Evolutionary conservation across 2,888 invertebrate species (phyloP).

Genomic region (Boloria selene): DNA sequence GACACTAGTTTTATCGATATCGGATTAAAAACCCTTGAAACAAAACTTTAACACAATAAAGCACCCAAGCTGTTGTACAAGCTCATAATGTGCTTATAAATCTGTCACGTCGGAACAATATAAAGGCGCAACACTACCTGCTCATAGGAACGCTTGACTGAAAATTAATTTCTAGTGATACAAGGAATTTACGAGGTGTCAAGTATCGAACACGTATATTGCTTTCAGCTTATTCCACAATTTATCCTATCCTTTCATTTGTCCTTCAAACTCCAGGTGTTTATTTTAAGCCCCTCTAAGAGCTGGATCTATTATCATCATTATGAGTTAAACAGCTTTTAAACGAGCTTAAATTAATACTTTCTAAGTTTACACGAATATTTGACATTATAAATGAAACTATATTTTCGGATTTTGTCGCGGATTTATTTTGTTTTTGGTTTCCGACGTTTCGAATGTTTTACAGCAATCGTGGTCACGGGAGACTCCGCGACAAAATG

Average conservation of each 20-base stretch:
- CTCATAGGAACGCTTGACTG: conserved; percentile 27
- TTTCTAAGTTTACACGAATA: too few species aligned
- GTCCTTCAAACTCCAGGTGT: not conserved
- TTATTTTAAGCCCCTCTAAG: not conserved
- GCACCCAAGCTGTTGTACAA: conserved; percentile 17
- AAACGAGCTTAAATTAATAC: too few species aligned
- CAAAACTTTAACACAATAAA: conserved; percentile 9
- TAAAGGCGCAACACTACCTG: conserved; percentile 18
- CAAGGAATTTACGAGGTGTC: conserved; percentile 21
- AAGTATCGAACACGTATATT: conserved; percentile 7
- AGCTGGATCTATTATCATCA: not conserved
- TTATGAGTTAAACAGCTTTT: too few species aligned
- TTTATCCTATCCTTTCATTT: not conserved
- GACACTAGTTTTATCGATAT: not conserved
- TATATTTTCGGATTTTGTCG: too few species aligned
- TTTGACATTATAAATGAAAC: too few species aligned
- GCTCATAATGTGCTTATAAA: conserved; percentile 21
- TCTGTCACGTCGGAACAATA: conserved; percentile 17
- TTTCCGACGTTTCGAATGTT: too few species aligned
- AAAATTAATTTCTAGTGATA: conserved; percentile 29
- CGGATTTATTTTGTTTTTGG: too few species aligned
- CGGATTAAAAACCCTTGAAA: not conserved
- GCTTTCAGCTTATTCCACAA: not conserved
- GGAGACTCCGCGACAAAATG: too few species aligned
- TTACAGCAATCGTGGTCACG: too few species aligned